Evolutionary conservation across 2,797 vertebrate species (phyloP), one percentile per base, ranked within the genome.

Genomic region (Nyctalus aviator): DNA sequence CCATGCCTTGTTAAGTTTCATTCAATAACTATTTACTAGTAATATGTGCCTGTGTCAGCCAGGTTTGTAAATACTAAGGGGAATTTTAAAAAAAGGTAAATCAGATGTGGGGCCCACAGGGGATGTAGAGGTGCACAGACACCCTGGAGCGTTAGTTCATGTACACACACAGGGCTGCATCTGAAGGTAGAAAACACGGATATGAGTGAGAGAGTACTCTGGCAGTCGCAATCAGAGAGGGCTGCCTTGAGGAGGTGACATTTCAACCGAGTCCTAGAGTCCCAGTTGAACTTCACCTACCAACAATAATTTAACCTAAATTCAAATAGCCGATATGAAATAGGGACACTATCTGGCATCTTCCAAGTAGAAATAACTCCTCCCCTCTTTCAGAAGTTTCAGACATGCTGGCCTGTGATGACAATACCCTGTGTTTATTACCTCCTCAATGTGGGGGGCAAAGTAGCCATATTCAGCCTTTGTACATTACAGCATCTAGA

Each of bases 1-100:
- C 44, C 53, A n/a, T 59, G 71, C 59, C 75, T 86, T 90, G 59
- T 62, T 94, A 62, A 79, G 90, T 68, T 83, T 71, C 32, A 77
- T 59, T 94, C 77, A 76, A 27, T 93, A 71, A n/a, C 69, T 41
- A 4, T 84, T 96, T 62, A 62, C 23, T 25, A 25, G 55, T 81
- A 53, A 27, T 83, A 94, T 59, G 8, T 84, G 30, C 23, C 55
- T 73, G 0, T 37, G 66, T 57, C 69, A n/a, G 8, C 59, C 92
- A 89, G 59, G 41, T 35, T 69, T 76, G 1, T 66, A 37, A 82
- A 37, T 15, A 32, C 59, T 84, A 23, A 72, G 8, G 53, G 12
- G 59, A 88, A 81, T 93, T 64, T 79, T 79, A n/a, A 32, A 84
- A 32, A 84, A 46, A 75, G 64, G 13, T 32, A 62, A 92, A 66